A percentile compares a stretch with the other conserved stretches of the same genome.
phyloP scores from a whole-genome alignment of 2,113 vertebrate genomes.

The Lichenostomus cassidix region DNA sequence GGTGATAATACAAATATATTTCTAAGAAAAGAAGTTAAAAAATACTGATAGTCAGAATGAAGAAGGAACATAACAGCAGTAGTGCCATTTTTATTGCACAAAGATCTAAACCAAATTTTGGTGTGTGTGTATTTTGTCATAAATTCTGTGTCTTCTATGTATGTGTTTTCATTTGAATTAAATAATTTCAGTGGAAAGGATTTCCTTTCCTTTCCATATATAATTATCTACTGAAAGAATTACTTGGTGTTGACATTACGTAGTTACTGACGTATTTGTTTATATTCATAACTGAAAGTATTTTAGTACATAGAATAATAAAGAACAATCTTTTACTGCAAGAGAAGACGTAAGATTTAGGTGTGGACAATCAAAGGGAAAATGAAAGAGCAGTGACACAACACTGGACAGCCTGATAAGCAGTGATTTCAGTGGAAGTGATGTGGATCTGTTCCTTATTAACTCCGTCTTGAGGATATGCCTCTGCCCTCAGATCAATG shows the following conservation, averaged over 20 bases:
- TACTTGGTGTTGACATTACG: background rate
- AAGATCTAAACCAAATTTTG: background rate
- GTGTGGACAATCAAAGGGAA: background rate
- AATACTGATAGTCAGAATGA: background rate
- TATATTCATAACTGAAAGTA: background rate
- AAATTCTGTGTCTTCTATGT: background rate
- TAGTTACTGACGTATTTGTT: background rate
- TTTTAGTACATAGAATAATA: background rate
- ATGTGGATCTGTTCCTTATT: background rate
- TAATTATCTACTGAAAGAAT: background rate
- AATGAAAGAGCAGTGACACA: background rate
- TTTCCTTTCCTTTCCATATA: background rate
- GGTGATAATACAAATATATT: background rate
- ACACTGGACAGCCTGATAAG: background rate
- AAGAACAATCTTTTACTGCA: background rate
- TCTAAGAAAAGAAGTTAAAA: background rate
- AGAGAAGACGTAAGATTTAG: background rate
- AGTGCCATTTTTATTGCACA: background rate
- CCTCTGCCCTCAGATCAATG: background rate
- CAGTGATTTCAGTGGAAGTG: background rate
- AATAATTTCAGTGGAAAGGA: background rate
- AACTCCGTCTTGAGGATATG: background rate
- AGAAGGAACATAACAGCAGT: background rate
- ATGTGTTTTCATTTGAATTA: background rate
- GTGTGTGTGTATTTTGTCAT: background rate